Evolutionary conservation across 2,113 vertebrate genomes (phyloP).

Genomic region (Sinocyclocheilus grahami): DNA sequence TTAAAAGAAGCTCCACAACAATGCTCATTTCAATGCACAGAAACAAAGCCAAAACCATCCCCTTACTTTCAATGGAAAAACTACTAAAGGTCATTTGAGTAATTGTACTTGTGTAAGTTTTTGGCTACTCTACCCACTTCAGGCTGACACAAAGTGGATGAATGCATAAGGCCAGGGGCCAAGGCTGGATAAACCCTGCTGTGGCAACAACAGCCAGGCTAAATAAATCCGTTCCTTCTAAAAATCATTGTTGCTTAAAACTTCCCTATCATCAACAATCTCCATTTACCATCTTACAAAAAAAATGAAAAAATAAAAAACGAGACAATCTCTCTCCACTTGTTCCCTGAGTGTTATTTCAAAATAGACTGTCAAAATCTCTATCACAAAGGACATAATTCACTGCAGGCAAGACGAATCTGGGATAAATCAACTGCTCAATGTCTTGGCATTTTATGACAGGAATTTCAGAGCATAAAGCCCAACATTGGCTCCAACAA

Average conservation of each 20-base stretch:
- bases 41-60: too few species aligned
- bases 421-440: conserved; percentile 30
- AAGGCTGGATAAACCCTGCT: conserved; percentile 18
- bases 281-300: too few species aligned
- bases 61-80: too few species aligned
- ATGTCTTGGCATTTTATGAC: conserved; percentile 38
- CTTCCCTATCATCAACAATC: neutral
- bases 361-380: neutral
- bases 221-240: neutral
- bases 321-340: neutral
- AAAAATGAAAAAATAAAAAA: too few species aligned
- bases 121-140: neutral
- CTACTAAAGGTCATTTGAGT: neutral
- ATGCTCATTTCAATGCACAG: too few species aligned
- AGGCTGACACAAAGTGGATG: neutral
- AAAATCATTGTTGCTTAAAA: neutral
- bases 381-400: neutral
- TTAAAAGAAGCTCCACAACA: too few species aligned
- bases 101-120: neutral
- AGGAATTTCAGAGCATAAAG: conserved; percentile 43
- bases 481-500: conserved; percentile 45
- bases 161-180: neutral
- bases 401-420: neutral
- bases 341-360: neutral
- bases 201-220: neutral